Base-by-base conservation (phyloP, 2,113 vertebrate genomes). In the Laterallus jamaicensis region DNA sequence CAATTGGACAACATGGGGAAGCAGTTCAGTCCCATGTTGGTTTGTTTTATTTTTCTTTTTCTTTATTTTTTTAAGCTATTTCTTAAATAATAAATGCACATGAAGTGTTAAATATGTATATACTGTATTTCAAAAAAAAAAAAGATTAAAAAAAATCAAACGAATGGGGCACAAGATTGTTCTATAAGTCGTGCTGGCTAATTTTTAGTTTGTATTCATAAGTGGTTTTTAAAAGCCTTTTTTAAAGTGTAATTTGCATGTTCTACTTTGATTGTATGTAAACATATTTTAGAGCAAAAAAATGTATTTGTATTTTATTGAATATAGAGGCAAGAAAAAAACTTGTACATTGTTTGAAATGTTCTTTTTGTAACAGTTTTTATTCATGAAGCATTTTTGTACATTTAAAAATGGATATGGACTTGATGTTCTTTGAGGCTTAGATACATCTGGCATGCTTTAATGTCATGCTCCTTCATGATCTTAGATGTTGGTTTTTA, bases 381-480 rank as follows among this genome's bases (percentile, higher is more conserved):
- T 99, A 99, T 99, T 99, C 99, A 99, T 99, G 98, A 99, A 99
- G 99, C 99, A 99, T 99, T 99, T 99, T 99, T 99, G 99, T 99
- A 99, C 98, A 99, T 99, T 99, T 98, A 98, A 98, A 97, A 98
- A 98, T 98, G 97, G 97, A 98, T 98, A 98, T 97, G 97, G 97
- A 98, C 98, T 98, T 98, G 98, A 97, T 98, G 98, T 98, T 98
- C 97, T 98, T 98, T 98, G 98, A 98, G 97, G 97, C 98, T 97
- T 98, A 98, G 98, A 97, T 98, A 98, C 98, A 98, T 97, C 99
- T 98, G 98, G 99, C 99, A 99, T 99, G 99, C 99, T 99, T 98
- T 98, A 98, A 97, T 98, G 98, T 99, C 99, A 99, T 99, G 99
- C 99, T 99, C 98, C 98, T 98, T 98, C 99, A 99, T 99, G 99